Base-by-base conservation (phyloP, 2,113 vertebrate species). In the Dasypus novemcinctus region DNA sequence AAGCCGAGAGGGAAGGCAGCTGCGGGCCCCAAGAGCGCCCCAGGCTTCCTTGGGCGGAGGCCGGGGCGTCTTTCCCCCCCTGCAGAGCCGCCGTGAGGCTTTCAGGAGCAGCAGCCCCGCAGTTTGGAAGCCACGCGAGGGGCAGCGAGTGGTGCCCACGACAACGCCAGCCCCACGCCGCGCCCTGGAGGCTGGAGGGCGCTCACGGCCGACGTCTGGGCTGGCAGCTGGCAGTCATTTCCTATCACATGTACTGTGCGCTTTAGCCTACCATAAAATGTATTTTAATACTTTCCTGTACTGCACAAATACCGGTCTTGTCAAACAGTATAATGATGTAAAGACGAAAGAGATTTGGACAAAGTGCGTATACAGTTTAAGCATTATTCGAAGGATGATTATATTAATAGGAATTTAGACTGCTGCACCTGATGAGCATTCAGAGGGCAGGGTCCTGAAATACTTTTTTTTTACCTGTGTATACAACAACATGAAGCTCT, bases 401-500 rank as follows among this genome's bases (percentile, higher is more conserved):
- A 94, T 96, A 93, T 97, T 96, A 96, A 95, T 96, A 97, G 92
- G 97, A 98, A 96, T 97, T 97, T 97, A 97, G 97, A 97, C 97
- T 98, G 98, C 98, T 98, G 98, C 98, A 93, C 97, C 96, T 94
- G 81, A 98, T 54, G 98, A 96, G 97, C 97, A 97, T 87, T 91
- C 80, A 98, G 91, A 98, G 95, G 96, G 97, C 97, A 98, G 98
- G 94, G 96, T 98, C 97, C 98, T 97, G 97, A 98, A 95, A 97
- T 98, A 97, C n/a, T n/a, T 98, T 98, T 99, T 97, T 97, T 98
- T 97, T 98, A 98, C 91, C 18, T 98, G 98, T 98, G 98, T 98
- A 98, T 98, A 98, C 94, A 97, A n/a, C n/a, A n/a, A 97, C 95
- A 93, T 94, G 95, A 97, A 95, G 95, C 98, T 98, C 98, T 98